Evolutionary conservation across 2,113 vertebrate genomes (phyloP), one percentile per base, ranked within the genome.

Genomic region (Nanorana parkeri): DNA sequence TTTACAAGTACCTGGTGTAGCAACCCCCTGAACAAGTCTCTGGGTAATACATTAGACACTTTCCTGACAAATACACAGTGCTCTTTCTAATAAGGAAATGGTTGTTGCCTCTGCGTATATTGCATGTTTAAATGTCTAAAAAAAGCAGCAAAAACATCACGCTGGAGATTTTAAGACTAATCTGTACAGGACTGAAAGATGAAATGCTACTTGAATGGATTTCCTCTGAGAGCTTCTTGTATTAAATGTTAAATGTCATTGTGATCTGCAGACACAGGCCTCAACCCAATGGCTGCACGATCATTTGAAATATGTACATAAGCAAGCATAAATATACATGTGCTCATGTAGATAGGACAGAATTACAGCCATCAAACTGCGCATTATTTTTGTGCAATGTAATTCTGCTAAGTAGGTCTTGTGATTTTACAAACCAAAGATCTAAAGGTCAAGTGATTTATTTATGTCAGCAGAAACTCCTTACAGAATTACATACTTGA

Each of bases 401-500:
- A 63, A 80, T 80, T 71, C 60, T 73, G 58, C 60, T 74, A 82
- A 74, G 51, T 66, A 64, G 61, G 28, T 17, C 60, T 56, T 63
- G 69, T 65, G 47, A 74, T 74, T 81, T 81, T 81, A 74, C 79
- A 81, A 81, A 81, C 56, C 61, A 82, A 73, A 66, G 68, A 82
- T 55, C 71, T 74, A 82, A 82, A 82, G 80, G 80, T 75, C 68
- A 82, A 81, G 69, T 82, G 80, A 75, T 74, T 74, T 82, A 82
- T 82, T 75, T 82, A 74, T 75, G 80, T 82, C 69, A 75, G 41
- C 20, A 82, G 61, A 82, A 82, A 75, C 80, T 74, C 71, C 80
- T 74, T 82, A 82, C 80, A 82, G 80, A 82, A 82, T 82, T 75
- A 75, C 61, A 82, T 75, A 66, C 80, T 82, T 75, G 80, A 82